Base-by-base conservation (phyloP, 2,888 invertebrate species). In the Meganola albula region DNA sequence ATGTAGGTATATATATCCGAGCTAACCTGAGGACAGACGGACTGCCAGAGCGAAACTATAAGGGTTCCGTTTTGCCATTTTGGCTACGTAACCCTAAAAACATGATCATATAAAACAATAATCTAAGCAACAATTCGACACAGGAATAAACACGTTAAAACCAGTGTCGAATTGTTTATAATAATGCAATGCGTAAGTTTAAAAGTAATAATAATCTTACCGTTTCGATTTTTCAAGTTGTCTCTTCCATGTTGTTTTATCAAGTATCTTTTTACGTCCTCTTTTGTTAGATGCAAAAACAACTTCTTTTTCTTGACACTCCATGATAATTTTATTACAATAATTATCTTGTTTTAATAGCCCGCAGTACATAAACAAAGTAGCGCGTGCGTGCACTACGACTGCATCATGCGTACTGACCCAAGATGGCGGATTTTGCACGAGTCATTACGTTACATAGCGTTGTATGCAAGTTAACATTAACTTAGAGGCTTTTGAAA, bases 191-290 rank as follows among this genome's bases (percentile, higher is more conserved):
- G n/a, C n/a, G n/a, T n/a, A 24, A 24, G 10, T 10, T 29, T 6
- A 21, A 28, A 24, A n/a, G 12, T 12, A 12, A 24, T 12, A 24
- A 24, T 31, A 31, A 24, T 22, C 31, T 31, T 20, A 31, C 31
- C 23, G 20, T 24, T 27, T 27, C 22, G 22, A 33, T 25, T 33
- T 36, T 27, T 12, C 23, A 27, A 31, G n/a, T 31, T 37, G 12
- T 32, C 37, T 14, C 25, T 37, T 32, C 32, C 32, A 37, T 32
- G 27, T 31, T 16, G 33, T 27, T 33, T 33, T 33, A 33, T 31
- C 10, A 18, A 18, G 7, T 10, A 6, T n/a, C 10, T 31, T 31
- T 3, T 31, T 24, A 16, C 31, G 31, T 24, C 24, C 31, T 31
- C 31, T 31, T 11, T 18, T 12, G 13, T 8, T 11, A 8, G 24